phyloP scores from a whole-genome alignment of 2,113 vertebrate species.

The Psilopogon haemacephalus region DNA sequence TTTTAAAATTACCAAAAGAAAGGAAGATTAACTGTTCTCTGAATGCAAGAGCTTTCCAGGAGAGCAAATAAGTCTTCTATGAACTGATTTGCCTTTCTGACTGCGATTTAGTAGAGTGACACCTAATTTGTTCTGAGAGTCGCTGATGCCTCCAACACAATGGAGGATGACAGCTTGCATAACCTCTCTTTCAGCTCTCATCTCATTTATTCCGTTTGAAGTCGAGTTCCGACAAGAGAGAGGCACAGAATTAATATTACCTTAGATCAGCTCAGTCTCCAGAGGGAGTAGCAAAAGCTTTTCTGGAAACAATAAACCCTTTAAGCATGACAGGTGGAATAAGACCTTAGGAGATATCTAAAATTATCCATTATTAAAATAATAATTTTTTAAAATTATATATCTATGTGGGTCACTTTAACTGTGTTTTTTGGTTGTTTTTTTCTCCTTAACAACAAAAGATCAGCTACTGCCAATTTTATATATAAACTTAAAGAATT shows the following conservation, averaged over 20 bases:
- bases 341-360: slow-evolving; percentile 75
- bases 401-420: slow-evolving; percentile 62
- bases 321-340: slow-evolving; percentile 80
- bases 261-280: slow-evolving; percentile 78
- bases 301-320: slow-evolving; percentile 83
- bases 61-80: slow-evolving; percentile 77
- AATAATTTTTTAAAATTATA: too few species aligned
- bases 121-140: slow-evolving; percentile 81
- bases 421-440: not conserved
- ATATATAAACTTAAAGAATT: slow-evolving; percentile 64
- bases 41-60: slow-evolving; percentile 68
- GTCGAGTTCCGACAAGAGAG: slow-evolving; percentile 76
- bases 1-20: slow-evolving; percentile 61
- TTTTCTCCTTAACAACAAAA: slow-evolving; percentile 15
- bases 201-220: slow-evolving; percentile 81
- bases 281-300: slow-evolving; percentile 76
- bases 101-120: slow-evolving; percentile 77
- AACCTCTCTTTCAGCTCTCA: slow-evolving; percentile 81
- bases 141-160: slow-evolving; percentile 77
- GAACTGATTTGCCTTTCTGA: slow-evolving; percentile 80
- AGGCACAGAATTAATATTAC: slow-evolving; percentile 80
- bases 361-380: slow-evolving; percentile 78
- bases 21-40: slow-evolving; percentile 67
- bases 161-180: slow-evolving; percentile 79
- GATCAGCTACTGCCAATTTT: slow-evolving; percentile 49